These are phyloP conservation scores for Tragulus kanchil DNA, from an alignment of 2,113 vertebrate species.

Conservation along the genomic window DNA sequence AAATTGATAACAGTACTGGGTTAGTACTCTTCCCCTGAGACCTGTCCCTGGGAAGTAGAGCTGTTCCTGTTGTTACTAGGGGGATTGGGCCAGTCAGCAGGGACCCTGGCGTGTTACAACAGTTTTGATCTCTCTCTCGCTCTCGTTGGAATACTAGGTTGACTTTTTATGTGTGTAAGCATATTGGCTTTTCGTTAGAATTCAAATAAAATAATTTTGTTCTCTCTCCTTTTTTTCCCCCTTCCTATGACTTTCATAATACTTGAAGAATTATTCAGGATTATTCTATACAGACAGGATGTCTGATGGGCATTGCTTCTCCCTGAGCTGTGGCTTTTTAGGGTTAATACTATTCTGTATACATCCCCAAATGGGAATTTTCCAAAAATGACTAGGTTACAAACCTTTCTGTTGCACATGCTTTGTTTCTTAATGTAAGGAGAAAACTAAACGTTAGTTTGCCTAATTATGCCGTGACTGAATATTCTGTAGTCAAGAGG, in stretches of 20 bases:
- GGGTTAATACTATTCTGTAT: constrained; percentile 82
- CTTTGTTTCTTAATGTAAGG: constrained; percentile 62
- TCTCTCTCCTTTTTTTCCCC: neutral
- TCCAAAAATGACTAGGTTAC: constrained; percentile 82
- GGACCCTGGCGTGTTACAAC: constrained; percentile 33
- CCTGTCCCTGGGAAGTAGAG: constrained; percentile 5
- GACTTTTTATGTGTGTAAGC: constrained; percentile 21
- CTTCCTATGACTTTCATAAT: constrained; percentile 40
- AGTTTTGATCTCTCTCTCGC: constrained; percentile 51
- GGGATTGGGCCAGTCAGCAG: neutral
- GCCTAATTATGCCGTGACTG: constrained; percentile 73
- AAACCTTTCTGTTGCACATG: constrained; percentile 73
- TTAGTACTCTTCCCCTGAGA: constrained; percentile 35
- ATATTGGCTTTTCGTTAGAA: constrained; percentile 12
- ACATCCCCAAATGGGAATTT: constrained; percentile 75
- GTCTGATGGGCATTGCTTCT: constrained; percentile 60
- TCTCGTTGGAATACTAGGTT: constrained; percentile 7
- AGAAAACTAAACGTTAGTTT: constrained; percentile 76
- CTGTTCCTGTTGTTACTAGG: constrained; percentile 8
- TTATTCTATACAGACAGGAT: neutral
- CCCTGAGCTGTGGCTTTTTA: constrained; percentile 78
- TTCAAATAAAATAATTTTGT: constrained; percentile 60
- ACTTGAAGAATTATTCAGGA: constrained; percentile 58
- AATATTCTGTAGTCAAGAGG: constrained; percentile 40
- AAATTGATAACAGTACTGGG: constrained; percentile 44